Evolutionary conservation across 2,888 invertebrate species (phyloP), one percentile per base, ranked within the genome.

Genomic region (Belgica antarctica): DNA sequence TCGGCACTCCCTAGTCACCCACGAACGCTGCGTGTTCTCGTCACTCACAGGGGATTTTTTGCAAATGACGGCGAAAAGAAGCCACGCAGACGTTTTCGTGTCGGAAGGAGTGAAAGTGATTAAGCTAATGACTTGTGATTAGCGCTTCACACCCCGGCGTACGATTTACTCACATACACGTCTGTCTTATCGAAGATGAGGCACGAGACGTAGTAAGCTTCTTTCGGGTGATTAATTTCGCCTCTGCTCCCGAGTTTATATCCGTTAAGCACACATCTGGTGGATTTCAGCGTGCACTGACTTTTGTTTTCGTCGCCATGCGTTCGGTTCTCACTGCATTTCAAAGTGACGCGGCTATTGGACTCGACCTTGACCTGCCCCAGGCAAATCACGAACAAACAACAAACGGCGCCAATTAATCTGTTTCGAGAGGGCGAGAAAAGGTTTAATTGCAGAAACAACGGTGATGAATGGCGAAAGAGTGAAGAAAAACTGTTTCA

Each of bases 321-420:
- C 15, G 17, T 27, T 47, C 47, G 28, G 17, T 46, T 28, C 3
- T 66, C 47, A 3, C 4, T 66, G 25, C 65, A 66, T 66, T 25
- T 66, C 1, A 47, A 28, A 28, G 7, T 47, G 1, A 66, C 17
- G 12, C 27, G 22, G 12, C 5, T 19, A 22, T 22, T 52, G n/a
- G 7, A 17, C 3, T 3, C 52, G 25, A 41, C 63, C 63, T 63
- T 47, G 65, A 66, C 46, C 47, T 66, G 65, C 2, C n/a, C n/a
- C 12, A 24, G 1, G 22, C n/a, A 3, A 17, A 66, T 25, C n/a
- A 27, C 15, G 47, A 46, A 2, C 19, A 52, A 47, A 47, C 47
- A 66, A 25, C 41, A 25, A 15, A 47, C 7, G 47, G 65, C 65
- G 65, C 24, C 65, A 66, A 66, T n/a, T 47, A 66, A 66, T 66